Percentiles rank a stretch among this genome's conserved stretches.
Evolutionary conservation across 2,797 vertebrate species (phyloP).

Genomic region (Sebastes cheni): DNA sequence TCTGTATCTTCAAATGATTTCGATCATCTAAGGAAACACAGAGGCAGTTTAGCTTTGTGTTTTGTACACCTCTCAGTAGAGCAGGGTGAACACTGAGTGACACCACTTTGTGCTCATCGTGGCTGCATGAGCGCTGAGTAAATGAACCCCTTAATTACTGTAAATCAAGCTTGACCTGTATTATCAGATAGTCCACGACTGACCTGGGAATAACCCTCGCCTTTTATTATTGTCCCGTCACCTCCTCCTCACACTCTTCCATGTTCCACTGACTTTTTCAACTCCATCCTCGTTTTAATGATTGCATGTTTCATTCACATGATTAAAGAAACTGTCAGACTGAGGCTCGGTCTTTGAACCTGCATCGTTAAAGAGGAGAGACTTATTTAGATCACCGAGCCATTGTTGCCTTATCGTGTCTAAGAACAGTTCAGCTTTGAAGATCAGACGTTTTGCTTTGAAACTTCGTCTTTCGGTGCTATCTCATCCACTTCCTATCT

Average conservation of each 20-base stretch:
- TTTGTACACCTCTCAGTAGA: slow-evolving; percentile 4
- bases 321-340: neutral
- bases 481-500: slow-evolving; percentile 25
- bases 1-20: slow-evolving; percentile 7
- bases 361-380: neutral
- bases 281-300: neutral
- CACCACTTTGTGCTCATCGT: neutral
- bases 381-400: neutral
- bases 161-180: slow-evolving; percentile 1
- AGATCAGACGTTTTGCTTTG: slow-evolving; percentile 34
- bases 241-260: neutral
- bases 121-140: neutral
- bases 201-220: neutral
- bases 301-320: neutral
- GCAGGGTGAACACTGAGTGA: neutral
- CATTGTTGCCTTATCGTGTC: neutral
- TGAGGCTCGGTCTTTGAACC: neutral
- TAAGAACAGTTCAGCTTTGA: slow-evolving; percentile 15
- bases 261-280: slow-evolving; percentile 3
- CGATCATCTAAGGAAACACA: neutral
- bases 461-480: slow-evolving; percentile 25
- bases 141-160: slow-evolving; percentile 1
- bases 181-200: neutral
- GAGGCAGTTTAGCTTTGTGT: neutral
- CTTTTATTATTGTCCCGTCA: neutral